phyloP scores from a whole-genome alignment of 2,797 vertebrate species.

The Dendrocincla fuliginosa region DNA sequence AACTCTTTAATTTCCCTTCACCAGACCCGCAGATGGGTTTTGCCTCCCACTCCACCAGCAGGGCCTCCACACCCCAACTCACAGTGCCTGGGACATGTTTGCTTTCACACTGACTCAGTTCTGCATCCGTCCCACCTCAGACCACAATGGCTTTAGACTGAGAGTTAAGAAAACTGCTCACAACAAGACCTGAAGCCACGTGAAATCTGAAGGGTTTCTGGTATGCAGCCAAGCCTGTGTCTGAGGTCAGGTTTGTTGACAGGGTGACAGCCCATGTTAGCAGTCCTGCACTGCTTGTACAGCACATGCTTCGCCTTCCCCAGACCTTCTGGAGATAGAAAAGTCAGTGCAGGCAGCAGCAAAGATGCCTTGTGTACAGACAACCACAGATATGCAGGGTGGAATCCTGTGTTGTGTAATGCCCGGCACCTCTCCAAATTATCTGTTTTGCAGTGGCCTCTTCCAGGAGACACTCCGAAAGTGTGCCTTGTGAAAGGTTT shows the following conservation, averaged over 20 bases:
- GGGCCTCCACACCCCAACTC: fast-evolving
- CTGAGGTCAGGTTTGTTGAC: background rate
- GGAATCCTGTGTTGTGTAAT: background rate
- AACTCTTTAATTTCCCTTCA: conserved; percentile 7
- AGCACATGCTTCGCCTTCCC: background rate
- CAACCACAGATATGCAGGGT: background rate
- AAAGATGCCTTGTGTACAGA: background rate
- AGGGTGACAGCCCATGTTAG: background rate
- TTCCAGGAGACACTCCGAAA: background rate
- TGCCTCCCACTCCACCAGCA: background rate
- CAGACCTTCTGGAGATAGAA: background rate
- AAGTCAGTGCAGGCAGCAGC: background rate
- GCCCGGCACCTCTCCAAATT: background rate
- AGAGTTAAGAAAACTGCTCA: background rate
- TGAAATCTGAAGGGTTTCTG: background rate
- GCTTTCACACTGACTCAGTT: conserved; percentile 48
- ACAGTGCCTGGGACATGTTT: background rate
- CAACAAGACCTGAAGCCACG: background rate
- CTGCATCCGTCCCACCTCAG: background rate
- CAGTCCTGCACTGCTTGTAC: background rate
- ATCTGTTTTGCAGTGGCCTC: background rate
- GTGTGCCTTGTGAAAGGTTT: background rate
- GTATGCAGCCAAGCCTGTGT: background rate
- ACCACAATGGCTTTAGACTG: background rate
- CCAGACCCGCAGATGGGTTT: background rate